A percentile compares a stretch with the other conserved stretches of the same genome.
phyloP scores from a whole-genome alignment of 1,140 invertebrate species.

The Nilaparvata lugens region DNA sequence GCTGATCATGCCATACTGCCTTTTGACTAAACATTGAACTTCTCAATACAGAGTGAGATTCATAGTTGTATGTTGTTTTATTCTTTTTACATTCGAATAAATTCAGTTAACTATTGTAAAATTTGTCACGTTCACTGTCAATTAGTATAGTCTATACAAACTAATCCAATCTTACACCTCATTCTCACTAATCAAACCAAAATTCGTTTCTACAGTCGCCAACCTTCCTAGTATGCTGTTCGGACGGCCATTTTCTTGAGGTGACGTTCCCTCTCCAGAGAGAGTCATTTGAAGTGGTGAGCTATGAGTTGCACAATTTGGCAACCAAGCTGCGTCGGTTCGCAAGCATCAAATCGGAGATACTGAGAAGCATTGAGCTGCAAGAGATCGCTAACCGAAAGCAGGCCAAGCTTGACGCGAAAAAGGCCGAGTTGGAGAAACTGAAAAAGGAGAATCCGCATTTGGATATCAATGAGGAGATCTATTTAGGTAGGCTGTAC shows the following conservation, averaged over 20 bases:
- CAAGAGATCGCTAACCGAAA: constrained; percentile 36
- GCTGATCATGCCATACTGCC: too few species aligned
- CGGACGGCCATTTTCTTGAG: constrained; percentile 43
- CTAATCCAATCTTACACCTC: not conserved
- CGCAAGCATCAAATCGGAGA: constrained; percentile 47
- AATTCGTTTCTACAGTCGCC: constrained; percentile 30
- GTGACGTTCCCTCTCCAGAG: constrained; percentile 19
- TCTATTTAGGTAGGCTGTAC: constrained; percentile 37
- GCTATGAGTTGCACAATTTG: not conserved
- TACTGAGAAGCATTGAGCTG: constrained; percentile 39
- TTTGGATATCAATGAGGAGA: constrained; percentile 46
- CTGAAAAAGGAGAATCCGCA: constrained; percentile 43
- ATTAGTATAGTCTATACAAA: constrained; percentile 27
- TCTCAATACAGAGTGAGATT: too few species aligned
- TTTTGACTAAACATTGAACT: too few species aligned
- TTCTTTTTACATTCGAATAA: too few species aligned
- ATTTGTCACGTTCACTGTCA: too few species aligned
- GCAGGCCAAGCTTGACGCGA: constrained; percentile 42
- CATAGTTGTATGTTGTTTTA: too few species aligned
- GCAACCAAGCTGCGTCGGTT: constrained; percentile 32
- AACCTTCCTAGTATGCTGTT: constrained; percentile 44
- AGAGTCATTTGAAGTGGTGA: not conserved
- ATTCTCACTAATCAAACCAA: too few species aligned
- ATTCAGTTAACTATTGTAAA: too few species aligned
- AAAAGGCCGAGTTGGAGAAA: constrained; percentile 42